These are phyloP conservation scores for Melanchra persicariae DNA, from an alignment of 2,888 invertebrate species.

Conservation along the genomic window DNA sequence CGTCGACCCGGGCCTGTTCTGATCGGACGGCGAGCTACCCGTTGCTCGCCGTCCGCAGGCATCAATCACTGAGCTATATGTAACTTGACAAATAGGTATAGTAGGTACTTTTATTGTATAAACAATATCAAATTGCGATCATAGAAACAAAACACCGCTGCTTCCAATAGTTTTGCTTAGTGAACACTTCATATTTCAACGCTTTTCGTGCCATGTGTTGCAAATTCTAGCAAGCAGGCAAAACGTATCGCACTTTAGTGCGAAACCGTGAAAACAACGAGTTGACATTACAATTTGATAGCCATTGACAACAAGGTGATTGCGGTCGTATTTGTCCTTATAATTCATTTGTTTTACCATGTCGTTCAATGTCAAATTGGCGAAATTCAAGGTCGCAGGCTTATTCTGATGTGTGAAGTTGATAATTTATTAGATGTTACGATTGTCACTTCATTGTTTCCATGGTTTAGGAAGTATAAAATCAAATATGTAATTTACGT, in stretches of 20 bases:
- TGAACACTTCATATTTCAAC: conserved; percentile 34
- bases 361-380: conserved; percentile 33
- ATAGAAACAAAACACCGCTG: conserved; percentile 19
- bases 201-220: conserved; percentile 18
- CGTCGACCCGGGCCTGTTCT: no score
- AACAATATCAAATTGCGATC: conserved; percentile 22
- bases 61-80: no score
- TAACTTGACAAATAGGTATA: no score
- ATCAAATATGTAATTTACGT: no score
- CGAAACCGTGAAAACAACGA: conserved; percentile 41
- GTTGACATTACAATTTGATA: conserved; percentile 62
- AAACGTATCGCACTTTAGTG: conserved; percentile 41
- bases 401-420: conserved; percentile 12
- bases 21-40: no score
- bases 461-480: neutral
- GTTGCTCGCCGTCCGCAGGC: no score
- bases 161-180: conserved; percentile 15
- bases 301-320: conserved; percentile 45
- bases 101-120: neutral
- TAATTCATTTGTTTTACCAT: conserved; percentile 49
- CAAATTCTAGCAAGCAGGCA: conserved; percentile 21
- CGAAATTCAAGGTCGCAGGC: conserved; percentile 37
- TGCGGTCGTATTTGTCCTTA: conserved; percentile 41
- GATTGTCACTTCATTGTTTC: neutral
- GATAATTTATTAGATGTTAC: neutral